Evolutionary conservation across 2,113 vertebrate species (phyloP).

Genomic region (Poicephalus gulielmi): DNA sequence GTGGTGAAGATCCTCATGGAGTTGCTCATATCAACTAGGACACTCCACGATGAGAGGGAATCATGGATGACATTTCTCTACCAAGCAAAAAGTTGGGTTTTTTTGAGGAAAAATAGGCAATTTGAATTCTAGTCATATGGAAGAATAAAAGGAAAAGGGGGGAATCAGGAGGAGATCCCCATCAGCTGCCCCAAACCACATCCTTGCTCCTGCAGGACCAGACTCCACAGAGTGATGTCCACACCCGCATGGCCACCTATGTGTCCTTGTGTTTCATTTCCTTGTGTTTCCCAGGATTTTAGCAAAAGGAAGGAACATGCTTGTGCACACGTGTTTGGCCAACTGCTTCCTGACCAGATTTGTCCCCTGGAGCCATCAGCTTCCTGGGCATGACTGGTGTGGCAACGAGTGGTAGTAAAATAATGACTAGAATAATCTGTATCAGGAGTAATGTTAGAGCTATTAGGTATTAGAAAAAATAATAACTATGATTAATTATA

Average conservation of each 20-base stretch:
- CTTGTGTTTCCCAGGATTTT: not conserved
- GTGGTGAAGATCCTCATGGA: not conserved
- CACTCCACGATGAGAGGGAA: not conserved
- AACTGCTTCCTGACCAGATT: not conserved
- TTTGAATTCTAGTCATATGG: not conserved
- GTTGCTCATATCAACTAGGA: not conserved
- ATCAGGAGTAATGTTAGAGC: not conserved
- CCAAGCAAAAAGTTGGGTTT: not conserved
- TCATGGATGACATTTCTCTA: not conserved
- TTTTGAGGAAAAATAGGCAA: not conserved
- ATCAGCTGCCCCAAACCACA: fast-evolving
- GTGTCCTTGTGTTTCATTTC: not conserved
- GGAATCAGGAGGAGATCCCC: not conserved
- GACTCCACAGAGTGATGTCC: not conserved
- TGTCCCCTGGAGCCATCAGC: not conserved
- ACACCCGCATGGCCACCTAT: fast-evolving
- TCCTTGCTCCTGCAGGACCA: not conserved
- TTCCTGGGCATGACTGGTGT: not conserved
- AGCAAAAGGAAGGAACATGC: not conserved
- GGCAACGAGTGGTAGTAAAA: not conserved
- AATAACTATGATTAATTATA: not conserved
- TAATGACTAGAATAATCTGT: not conserved
- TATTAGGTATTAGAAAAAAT: not conserved
- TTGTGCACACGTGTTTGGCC: fast-evolving
- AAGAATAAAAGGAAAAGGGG: not conserved